Evolutionary conservation across 2,888 invertebrate species (phyloP).

Genomic region (Drepana falcataria): DNA sequence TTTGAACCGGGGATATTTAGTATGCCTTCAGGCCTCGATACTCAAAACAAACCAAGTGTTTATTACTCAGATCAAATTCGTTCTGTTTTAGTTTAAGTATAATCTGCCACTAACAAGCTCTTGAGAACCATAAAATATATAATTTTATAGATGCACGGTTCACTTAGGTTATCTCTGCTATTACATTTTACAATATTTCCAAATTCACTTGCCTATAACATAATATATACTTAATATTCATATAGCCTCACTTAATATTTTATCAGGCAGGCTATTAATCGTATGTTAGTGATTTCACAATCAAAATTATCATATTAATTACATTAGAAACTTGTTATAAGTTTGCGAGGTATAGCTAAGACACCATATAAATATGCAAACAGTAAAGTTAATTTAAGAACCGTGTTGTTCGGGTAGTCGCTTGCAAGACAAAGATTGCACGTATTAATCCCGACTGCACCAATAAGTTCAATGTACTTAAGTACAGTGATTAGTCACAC

Average conservation of each 20-base stretch:
- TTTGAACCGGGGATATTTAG: too few relatives aligned
- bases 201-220: neutral
- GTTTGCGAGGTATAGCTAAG: neutral
- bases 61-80: too few relatives aligned
- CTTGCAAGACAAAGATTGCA: too few relatives aligned
- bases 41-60: too few relatives aligned
- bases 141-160: neutral
- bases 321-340: neutral
- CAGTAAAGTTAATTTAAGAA: too few relatives aligned
- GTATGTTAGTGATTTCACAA: neutral
- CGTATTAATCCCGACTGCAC: too few relatives aligned
- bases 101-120: neutral
- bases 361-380: too few relatives aligned
- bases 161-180: neutral
- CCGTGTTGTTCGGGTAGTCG: too few relatives aligned
- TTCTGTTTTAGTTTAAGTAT: too few relatives aligned
- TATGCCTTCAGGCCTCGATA: too few relatives aligned
- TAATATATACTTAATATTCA: neutral
- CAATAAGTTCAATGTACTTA: too few relatives aligned
- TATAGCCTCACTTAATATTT: neutral
- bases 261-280: neutral
- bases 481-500: too few relatives aligned
- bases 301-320: neutral
- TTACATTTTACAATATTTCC: neutral
- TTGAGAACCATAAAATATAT: neutral